phyloP scores from a whole-genome alignment of 2,888 invertebrate genomes.

The Cepaea hortensis region DNA sequence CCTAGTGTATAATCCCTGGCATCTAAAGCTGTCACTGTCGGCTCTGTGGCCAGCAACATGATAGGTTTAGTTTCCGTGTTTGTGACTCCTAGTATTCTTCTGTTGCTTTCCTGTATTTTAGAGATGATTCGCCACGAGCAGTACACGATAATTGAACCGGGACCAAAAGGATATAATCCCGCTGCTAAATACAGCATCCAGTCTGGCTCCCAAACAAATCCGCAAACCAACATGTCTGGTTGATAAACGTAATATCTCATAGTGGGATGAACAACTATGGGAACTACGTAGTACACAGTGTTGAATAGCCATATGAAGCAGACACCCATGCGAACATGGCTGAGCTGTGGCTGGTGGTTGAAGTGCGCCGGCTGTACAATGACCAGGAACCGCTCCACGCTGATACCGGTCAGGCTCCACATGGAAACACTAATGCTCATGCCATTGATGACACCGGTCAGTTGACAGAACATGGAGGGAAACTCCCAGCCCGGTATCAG shows the following conservation, averaged over 20 bases:
- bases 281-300: conserved; percentile 5
- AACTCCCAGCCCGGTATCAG: conserved; percentile 16
- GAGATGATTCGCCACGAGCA: neutral
- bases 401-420: conserved; percentile 38
- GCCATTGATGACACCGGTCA: conserved; percentile 37
- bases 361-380: conserved; percentile 1
- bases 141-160: conserved; percentile 21
- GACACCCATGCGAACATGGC: neutral
- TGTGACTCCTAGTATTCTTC: neutral
- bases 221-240: conserved; percentile 16
- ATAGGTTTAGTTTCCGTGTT: neutral
- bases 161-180: conserved; percentile 26
- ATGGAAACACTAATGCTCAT: conserved; percentile 37
- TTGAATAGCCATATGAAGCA: conserved; percentile 33
- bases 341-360: neutral
- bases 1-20: neutral
- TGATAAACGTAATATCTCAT: conserved; percentile 27
- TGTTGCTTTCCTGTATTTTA: neutral
- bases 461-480: conserved; percentile 15
- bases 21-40: neutral
- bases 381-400: conserved; percentile 34
- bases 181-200: neutral
- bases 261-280: neutral
- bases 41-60: neutral
- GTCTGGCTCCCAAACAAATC: conserved; percentile 25